Evolutionary conservation across 35 echinoderm and acorn worm species (phyloP), one percentile per base, ranked within the genome.

Genomic region (Stichopus chloronotus): DNA sequence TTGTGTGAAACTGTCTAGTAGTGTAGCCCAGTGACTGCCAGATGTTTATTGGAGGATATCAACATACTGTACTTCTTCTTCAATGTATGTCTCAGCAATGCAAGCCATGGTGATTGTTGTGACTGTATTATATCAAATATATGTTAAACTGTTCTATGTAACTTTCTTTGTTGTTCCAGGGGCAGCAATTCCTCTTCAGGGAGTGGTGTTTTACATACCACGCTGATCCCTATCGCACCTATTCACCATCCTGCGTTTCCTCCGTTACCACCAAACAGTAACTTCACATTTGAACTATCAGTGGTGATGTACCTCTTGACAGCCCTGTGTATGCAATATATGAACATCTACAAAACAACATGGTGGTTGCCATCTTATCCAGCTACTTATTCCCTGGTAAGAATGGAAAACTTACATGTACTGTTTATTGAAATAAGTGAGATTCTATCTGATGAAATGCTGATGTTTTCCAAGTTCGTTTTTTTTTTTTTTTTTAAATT

Each of bases 261-360:
- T 20, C 80, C 81, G 2, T 76, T 99, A 55, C 97, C 97, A 76
- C 74, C 93, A 58, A 95, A 96, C 86, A 83, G 94, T 78, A 96
- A 93, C 78, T 85, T 96, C 24, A 81, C 92, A 59, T 99, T 99
- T 94, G 97, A 96, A 68, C 24, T 93, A 5, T 86, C 92, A 43
- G 90, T 96, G 14, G 92, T 99, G 14, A 76, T 99, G 86, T 96
- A 99, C 89, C 90, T 99, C 13, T 86, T 98, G 83, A 99, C 95
- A 22, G 97, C 95, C 7, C 92, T 99, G 6, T 99, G 96, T 54
- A 84, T 99, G 58, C 97, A 99, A 88, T 99, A 99, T 59, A 92
- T 99, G 12, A 99, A 99, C 90, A 99, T 99, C 93, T 99, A 99
- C 88, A 96, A 95, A 91, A 99, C 95, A 5, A 94, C 94, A 25